phyloP scores from a whole-genome alignment of 2,797 vertebrate species.

The Dendrocincla tyrannina region DNA sequence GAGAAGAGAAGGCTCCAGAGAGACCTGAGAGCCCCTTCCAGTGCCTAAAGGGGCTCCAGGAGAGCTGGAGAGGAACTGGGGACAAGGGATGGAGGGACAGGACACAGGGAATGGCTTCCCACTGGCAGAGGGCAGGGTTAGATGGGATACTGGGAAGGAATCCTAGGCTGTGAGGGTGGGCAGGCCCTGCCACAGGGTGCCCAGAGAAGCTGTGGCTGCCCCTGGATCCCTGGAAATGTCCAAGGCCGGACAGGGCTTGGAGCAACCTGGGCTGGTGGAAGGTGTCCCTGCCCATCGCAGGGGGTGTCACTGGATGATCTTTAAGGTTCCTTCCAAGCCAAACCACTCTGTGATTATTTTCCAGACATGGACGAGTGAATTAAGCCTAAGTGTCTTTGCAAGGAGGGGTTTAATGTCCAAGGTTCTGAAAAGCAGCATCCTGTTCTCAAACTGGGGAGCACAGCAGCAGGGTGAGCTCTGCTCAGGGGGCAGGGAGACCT shows the following conservation, averaged over 20 bases:
- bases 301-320: too few relatives aligned
- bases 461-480: neutral
- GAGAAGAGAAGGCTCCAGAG: rapidly evolving
- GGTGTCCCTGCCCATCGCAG: neutral
- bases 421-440: neutral
- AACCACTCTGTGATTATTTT: neutral
- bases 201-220: neutral
- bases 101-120: neutral
- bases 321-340: neutral
- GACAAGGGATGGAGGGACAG: neutral
- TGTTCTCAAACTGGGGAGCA: neutral
- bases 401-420: neutral
- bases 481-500: neutral
- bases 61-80: neutral
- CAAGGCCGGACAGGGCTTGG: neutral
- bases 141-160: rapidly evolving
- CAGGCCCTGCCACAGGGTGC: neutral
- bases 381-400: neutral
- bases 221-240: neutral
- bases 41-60: neutral
- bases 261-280: neutral
- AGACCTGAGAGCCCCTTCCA: neutral
- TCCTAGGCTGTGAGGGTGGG: rapidly evolving
- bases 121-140: rapidly evolving
- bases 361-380: neutral